phyloP scores from a whole-genome alignment of 2,113 vertebrate genomes.

The Alces alces region DNA sequence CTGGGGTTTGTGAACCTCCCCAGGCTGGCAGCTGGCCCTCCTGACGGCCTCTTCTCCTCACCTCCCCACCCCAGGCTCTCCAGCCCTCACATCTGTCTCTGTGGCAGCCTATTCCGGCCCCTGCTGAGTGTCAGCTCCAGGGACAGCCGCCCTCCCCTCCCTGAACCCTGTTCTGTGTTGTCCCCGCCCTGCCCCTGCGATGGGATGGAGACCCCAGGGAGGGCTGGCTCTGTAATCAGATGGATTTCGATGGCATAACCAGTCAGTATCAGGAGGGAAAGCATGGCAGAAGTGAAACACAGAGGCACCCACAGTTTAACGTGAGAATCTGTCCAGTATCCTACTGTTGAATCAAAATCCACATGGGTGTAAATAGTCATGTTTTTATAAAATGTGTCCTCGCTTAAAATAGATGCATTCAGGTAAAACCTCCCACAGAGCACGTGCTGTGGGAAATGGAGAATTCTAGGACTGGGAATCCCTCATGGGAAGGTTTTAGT shows the following conservation, averaged over 20 bases:
- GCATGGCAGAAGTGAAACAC: neutral
- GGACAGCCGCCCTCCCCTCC: neutral
- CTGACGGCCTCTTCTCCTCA: neutral
- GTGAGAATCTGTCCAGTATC: neutral
- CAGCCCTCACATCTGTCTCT: neutral
- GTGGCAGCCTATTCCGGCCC: neutral
- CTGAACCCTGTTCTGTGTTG: neutral
- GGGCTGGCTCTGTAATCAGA: neutral
- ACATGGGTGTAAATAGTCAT: neutral
- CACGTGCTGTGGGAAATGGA: accelerated
- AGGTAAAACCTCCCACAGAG: neutral
- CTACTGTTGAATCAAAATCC: neutral
- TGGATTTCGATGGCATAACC: neutral
- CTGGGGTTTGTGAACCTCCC: neutral
- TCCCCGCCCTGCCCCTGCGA: neutral
- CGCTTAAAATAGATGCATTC: neutral
- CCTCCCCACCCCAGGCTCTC: neutral
- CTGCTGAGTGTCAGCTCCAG: neutral
- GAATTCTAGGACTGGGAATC: neutral
- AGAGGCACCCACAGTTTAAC: neutral
- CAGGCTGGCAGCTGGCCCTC: neutral
- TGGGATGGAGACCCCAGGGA: neutral
- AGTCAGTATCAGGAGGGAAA: neutral
- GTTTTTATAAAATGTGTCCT: neutral
- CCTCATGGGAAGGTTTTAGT: neutral